Percentiles rank a stretch among this genome's conserved stretches.
phyloP scores from a whole-genome alignment of 2,113 vertebrate genomes.

The Enhydra lutris region DNA sequence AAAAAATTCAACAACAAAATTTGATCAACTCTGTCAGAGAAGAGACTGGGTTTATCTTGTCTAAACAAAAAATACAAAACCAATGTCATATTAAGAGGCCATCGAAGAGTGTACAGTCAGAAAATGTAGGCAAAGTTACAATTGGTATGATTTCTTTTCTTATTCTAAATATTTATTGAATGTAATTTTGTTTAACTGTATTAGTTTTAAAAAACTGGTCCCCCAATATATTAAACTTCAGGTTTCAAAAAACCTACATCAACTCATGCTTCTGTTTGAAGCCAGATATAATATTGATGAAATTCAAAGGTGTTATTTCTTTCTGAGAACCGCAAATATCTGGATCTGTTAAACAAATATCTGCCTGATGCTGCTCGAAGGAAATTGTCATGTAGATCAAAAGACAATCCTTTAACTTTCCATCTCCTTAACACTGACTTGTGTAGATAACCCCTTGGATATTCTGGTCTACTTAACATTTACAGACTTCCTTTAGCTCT shows the following conservation, averaged over 20 bases:
- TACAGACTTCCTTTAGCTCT: not conserved
- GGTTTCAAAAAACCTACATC: not conserved
- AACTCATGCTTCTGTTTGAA: not conserved
- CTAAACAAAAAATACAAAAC: not conserved
- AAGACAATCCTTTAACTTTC: not conserved
- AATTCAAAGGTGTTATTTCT: not conserved
- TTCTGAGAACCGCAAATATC: not conserved
- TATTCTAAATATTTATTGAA: not conserved
- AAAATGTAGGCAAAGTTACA: not conserved
- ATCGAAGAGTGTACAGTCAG: not conserved
- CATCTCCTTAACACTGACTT: not conserved
- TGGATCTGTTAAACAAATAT: not conserved
- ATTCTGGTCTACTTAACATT: not conserved
- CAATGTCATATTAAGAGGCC: not conserved
- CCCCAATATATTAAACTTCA: not conserved
- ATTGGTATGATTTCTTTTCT: not conserved
- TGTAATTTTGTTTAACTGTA: not conserved
- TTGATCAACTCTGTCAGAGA: not conserved
- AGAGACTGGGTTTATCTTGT: not conserved
- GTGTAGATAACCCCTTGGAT: not conserved
- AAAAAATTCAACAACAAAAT: not conserved
- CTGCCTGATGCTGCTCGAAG: not conserved
- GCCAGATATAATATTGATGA: not conserved
- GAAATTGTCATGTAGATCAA: not conserved
- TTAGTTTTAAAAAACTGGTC: not conserved